Percentiles rank a stretch among this genome's conserved stretches.
Evolutionary conservation across 1,140 invertebrate species (phyloP).

Genomic region (Cryptotermes secundus): DNA sequence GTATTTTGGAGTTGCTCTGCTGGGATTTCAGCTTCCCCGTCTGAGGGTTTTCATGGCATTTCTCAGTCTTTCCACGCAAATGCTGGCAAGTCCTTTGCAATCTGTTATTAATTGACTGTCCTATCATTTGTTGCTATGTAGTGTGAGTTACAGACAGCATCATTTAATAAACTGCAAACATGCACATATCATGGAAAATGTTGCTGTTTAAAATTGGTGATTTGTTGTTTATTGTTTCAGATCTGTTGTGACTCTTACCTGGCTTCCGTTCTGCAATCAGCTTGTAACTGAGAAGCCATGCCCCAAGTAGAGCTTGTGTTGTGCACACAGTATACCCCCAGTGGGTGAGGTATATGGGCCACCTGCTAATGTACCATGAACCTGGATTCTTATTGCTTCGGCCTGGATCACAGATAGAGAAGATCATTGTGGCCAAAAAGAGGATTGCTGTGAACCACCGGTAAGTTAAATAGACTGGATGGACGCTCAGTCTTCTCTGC

Average conservation of each 20-base stretch:
- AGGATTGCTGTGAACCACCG: conserved; percentile 53
- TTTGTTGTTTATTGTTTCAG: too few species aligned
- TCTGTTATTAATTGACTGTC: too few species aligned
- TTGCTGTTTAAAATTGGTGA: not conserved
- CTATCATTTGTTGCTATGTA: too few species aligned
- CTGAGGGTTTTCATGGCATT: too few species aligned
- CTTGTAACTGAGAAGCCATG: conserved; percentile 44
- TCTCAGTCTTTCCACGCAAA: too few species aligned
- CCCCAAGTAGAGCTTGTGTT: conserved; percentile 51
- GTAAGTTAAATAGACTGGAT: conserved; percentile 55
- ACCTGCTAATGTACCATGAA: conserved; percentile 45
- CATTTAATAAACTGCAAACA: too few species aligned
- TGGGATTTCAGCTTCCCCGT: too few species aligned
- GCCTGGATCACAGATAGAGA: conserved; percentile 52
- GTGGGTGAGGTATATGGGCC: conserved; percentile 74
- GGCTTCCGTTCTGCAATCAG: not conserved
- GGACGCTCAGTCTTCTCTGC: conserved; percentile 38
- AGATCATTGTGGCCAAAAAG: conserved; percentile 54
- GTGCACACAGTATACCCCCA: conserved; percentile 65
- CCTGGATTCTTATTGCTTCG: conserved; percentile 40
- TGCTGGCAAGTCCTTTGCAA: too few species aligned
- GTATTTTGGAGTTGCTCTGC: too few species aligned
- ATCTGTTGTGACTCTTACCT: not conserved
- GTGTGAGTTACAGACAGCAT: too few species aligned
- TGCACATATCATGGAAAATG: not conserved